phyloP scores from a whole-genome alignment of 2,113 vertebrate genomes.

The Saguinus imperator region DNA sequence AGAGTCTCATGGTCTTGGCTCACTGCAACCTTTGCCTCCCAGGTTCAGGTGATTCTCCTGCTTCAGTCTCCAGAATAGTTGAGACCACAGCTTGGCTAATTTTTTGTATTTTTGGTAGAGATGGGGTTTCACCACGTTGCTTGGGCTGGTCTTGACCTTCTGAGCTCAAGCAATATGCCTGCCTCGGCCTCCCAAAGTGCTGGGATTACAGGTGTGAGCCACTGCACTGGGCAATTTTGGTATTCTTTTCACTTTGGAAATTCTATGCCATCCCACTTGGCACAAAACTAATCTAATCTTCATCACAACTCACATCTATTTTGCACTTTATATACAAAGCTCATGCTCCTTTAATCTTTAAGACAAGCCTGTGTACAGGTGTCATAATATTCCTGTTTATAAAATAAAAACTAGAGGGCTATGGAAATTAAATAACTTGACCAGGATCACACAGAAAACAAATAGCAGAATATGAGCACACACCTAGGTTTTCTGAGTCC shows the following conservation, averaged over 20 bases:
- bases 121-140: accelerated
- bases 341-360: background rate
- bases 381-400: background rate
- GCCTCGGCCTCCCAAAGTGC: too few relatives aligned
- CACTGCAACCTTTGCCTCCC: too few relatives aligned
- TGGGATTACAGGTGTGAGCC: too few relatives aligned
- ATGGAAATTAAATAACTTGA: background rate
- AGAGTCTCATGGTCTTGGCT: accelerated
- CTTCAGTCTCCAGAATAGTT: too few relatives aligned
- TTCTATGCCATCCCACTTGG: background rate
- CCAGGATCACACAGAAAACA: background rate
- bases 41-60: too few relatives aligned
- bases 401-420: background rate
- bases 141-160: too few relatives aligned
- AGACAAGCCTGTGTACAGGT: background rate
- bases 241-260: conserved; percentile 28
- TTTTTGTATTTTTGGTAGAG: too few relatives aligned
- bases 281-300: background rate
- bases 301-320: background rate
- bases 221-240: background rate
- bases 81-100: too few relatives aligned
- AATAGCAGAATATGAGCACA: background rate
- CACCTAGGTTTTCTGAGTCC: background rate
- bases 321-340: background rate
- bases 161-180: too few relatives aligned